A percentile compares a stretch with the other conserved stretches of the same genome.
These are phyloP conservation scores for Xiphorhynchus elegans DNA, from an alignment of 2,113 vertebrate species.

Conservation along the genomic window DNA sequence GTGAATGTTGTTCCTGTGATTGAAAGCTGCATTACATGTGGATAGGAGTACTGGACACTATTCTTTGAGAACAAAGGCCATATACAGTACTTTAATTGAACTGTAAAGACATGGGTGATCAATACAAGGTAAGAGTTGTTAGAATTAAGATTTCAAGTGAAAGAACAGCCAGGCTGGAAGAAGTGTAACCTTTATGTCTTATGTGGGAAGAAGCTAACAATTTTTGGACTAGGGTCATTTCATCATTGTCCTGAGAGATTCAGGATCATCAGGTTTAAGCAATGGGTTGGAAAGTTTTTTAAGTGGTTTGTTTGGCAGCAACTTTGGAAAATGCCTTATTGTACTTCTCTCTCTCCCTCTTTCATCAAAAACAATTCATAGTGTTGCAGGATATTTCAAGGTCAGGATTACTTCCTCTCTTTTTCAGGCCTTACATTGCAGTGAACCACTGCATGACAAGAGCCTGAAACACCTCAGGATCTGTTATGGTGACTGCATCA, in stretches of 20 bases:
- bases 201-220: background rate
- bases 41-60: background rate
- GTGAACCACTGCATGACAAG: background rate
- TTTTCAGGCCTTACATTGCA: background rate
- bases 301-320: constrained; percentile 1
- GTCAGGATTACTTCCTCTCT: constrained; percentile 18
- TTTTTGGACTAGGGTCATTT: background rate
- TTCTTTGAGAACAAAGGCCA: background rate
- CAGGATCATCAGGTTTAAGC: background rate
- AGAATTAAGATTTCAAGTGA: constrained; percentile 39
- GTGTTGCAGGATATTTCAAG: background rate
- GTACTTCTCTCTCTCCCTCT: background rate
- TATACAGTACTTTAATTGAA: constrained; percentile 24
- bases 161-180: background rate
- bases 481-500: background rate
- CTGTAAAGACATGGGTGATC: constrained; percentile 31
- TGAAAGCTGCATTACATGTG: constrained; percentile 28
- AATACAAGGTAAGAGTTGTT: constrained; percentile 16
- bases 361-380: constrained; percentile 17
- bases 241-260: background rate
- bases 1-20: constrained; percentile 49
- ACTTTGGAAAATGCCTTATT: constrained; percentile 24
- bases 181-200: background rate
- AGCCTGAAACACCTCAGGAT: background rate
- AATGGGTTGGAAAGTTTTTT: background rate